phyloP scores from a whole-genome alignment of 2,797 vertebrate species.

The Melanogrammus aeglefinus region DNA sequence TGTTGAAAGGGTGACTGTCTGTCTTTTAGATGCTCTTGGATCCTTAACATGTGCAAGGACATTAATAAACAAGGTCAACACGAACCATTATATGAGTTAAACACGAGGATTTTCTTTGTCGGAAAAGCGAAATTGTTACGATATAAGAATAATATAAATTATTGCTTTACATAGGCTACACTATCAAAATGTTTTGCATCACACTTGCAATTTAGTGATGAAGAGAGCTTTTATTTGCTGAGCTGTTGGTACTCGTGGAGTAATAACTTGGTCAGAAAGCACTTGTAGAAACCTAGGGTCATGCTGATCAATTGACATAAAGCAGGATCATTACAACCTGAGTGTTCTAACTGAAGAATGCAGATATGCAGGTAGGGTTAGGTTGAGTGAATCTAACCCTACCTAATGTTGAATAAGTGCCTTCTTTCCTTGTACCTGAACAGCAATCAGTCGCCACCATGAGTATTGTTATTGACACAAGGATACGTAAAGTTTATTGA shows the following conservation, averaged over 20 bases:
- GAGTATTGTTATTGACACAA: neutral
- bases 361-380: slow-evolving; percentile 29
- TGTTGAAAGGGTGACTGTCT: slow-evolving; percentile 7
- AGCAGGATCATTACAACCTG: neutral
- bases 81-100: neutral
- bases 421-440: neutral
- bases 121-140: neutral
- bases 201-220: neutral
- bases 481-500: neutral
- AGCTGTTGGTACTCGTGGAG: neutral
- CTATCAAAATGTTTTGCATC: neutral
- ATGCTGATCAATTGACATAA: neutral
- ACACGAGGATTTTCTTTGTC: too few species aligned
- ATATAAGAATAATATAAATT: neutral
- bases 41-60: neutral
- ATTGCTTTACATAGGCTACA: neutral
- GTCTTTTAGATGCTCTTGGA: neutral
- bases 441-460: neutral
- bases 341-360: neutral
- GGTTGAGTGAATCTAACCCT: neutral
- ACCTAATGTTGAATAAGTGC: neutral
- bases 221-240: neutral
- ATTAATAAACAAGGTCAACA: neutral
- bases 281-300: neutral
- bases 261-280: neutral